A percentile compares a stretch with the other conserved stretches of the same genome.
phyloP scores from a whole-genome alignment of 2,113 vertebrate species.

The Astur gentilis region DNA sequence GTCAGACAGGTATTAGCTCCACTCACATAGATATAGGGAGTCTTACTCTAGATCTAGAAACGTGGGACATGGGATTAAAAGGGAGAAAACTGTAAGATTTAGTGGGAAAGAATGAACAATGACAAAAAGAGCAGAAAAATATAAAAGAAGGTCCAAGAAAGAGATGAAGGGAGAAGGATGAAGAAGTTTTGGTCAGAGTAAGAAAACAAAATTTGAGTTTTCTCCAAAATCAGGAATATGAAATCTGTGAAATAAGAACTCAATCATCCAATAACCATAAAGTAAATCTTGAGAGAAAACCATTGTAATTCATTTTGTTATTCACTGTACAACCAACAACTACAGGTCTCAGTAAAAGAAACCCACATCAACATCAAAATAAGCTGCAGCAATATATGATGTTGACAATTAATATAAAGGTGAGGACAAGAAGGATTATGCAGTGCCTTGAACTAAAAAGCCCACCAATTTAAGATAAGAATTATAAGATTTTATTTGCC shows the following conservation, averaged over 20 bases:
- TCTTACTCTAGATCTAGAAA: background rate
- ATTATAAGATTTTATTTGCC: background rate
- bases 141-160: background rate
- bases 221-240: background rate
- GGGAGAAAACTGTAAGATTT: background rate
- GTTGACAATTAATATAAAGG: background rate
- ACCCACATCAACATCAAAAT: background rate
- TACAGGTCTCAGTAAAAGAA: background rate
- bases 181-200: background rate
- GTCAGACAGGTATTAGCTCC: background rate
- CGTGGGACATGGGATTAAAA: background rate
- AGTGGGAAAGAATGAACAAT: background rate
- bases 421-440: background rate
- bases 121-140: background rate
- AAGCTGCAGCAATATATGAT: background rate
- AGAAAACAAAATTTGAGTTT: background rate
- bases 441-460: background rate
- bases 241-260: background rate
- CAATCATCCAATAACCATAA: background rate
- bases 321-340: background rate
- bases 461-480: background rate
- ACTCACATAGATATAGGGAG: background rate
- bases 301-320: background rate
- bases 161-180: background rate
- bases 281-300: background rate